A percentile compares a stretch with the other conserved stretches of the same genome.
Evolutionary conservation across 1,140 invertebrate genomes (phyloP).

Genomic region (Ptiloglossa arizonensis): DNA sequence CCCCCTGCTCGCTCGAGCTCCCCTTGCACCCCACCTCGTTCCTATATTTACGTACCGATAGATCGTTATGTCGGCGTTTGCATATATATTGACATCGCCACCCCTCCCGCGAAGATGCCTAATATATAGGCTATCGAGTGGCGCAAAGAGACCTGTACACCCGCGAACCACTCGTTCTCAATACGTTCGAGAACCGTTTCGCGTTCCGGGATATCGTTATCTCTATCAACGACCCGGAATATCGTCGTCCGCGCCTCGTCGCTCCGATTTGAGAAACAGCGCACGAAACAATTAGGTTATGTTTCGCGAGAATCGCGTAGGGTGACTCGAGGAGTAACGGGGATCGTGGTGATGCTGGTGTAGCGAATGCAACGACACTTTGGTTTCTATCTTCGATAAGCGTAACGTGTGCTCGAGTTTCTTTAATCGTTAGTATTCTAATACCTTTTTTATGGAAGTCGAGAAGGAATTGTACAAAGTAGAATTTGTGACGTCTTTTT

Average conservation of each 20-base stretch:
- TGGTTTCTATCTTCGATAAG: too few relatives aligned
- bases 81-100: conserved; percentile 81
- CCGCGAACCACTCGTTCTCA: not conserved
- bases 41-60: conserved; percentile 81
- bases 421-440: too few relatives aligned
- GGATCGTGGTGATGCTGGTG: too few relatives aligned
- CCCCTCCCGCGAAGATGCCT: conserved; percentile 42
- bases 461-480: too few relatives aligned
- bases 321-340: too few relatives aligned
- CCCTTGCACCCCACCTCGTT: conserved; percentile 37
- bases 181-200: not conserved
- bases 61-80: conserved; percentile 81
- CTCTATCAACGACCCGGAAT: not conserved
- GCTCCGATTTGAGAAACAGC: too few relatives aligned
- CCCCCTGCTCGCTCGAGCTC: conserved; percentile 2
- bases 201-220: not conserved
- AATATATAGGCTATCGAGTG: conserved; percentile 49
- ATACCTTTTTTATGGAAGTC: too few relatives aligned
- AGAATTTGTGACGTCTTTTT: too few relatives aligned
- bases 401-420: too few relatives aligned
- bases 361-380: too few relatives aligned
- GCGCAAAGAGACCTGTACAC: conserved; percentile 31
- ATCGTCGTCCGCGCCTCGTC: not conserved
- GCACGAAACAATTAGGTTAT: too few relatives aligned
- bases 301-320: too few relatives aligned